A percentile compares a stretch with the other conserved stretches of the same genome.
phyloP scores from a whole-genome alignment of 2,888 invertebrate genomes.

The Smittia aterrima region DNA sequence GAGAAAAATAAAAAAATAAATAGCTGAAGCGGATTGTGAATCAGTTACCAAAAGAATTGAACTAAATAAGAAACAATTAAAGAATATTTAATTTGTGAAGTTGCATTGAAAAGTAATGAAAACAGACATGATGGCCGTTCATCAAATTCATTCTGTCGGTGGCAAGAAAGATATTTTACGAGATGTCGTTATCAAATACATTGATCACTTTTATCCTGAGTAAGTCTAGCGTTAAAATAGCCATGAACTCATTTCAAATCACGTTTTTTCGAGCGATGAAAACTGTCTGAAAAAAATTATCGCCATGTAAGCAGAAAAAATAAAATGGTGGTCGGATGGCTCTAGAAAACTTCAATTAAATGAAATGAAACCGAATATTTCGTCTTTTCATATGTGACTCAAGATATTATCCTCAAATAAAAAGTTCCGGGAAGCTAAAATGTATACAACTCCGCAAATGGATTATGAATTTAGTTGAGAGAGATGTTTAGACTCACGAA shows the following conservation, averaged over 20 bases:
- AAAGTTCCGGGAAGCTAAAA: background rate
- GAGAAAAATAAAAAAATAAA: background rate
- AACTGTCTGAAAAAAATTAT: conserved; percentile 29
- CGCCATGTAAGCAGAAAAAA: conserved; percentile 40
- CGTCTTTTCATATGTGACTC: background rate
- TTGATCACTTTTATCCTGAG: conserved; percentile 70
- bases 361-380: background rate
- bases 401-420: background rate
- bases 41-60: background rate
- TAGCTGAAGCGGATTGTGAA: background rate
- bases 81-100: background rate
- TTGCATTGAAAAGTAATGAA: conserved; percentile 53
- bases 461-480: background rate
- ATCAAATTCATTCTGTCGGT: conserved; percentile 60
- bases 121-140: conserved; percentile 60
- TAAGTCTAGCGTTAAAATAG: conserved; percentile 55
- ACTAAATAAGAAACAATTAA: background rate
- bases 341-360: background rate
- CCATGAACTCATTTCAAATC: background rate
- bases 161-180: conserved; percentile 66
- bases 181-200: conserved; percentile 69
- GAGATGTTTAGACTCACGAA: background rate
- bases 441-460: background rate
- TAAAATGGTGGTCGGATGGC: conserved; percentile 36
- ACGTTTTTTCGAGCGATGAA: background rate